A percentile compares a stretch with the other conserved stretches of the same genome.
These are phyloP conservation scores for Melieria crassipennis DNA, from an alignment of 2,888 invertebrate genomes.

Conservation along the genomic window DNA sequence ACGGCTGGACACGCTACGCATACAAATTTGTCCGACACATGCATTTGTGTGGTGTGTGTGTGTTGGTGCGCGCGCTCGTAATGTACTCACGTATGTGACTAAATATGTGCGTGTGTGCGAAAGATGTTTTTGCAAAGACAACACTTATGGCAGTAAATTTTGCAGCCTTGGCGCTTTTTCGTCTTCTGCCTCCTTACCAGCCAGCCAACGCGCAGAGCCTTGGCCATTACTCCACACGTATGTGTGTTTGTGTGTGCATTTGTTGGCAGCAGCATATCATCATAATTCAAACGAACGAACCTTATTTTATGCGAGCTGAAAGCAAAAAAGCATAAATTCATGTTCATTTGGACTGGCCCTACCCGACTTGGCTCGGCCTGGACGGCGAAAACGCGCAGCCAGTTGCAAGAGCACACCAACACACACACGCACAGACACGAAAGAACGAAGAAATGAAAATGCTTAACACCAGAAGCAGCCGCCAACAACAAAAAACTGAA, in stretches of 20 bases:
- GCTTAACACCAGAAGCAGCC: no score
- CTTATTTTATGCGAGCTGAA: no score
- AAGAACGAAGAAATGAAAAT: not conserved
- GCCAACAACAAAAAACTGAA: not conserved
- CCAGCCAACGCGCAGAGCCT: no score
- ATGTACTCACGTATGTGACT: not conserved
- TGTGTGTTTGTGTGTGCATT: not conserved
- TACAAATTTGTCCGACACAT: conserved; percentile 17
- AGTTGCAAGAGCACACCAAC: conserved; percentile 3
- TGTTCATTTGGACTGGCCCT: no score
- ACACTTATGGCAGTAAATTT: conserved; percentile 22
- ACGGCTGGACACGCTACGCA: conserved; percentile 27
- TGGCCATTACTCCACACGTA: not conserved
- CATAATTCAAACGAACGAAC: conserved; percentile 24
- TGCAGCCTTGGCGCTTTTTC: not conserved
- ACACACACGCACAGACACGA: no score
- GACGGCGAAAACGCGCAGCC: no score
- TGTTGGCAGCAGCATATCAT: conserved; percentile 22
- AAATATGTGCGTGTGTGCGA: not conserved
- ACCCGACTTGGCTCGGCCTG: no score
- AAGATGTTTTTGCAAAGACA: conserved; percentile 23
- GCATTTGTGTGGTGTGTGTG: no score
- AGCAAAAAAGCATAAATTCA: no score
- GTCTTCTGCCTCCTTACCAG: not conserved
- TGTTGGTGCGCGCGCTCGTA: no score